phyloP scores from a whole-genome alignment of 2,797 vertebrate species.

The Geotria australis region DNA sequence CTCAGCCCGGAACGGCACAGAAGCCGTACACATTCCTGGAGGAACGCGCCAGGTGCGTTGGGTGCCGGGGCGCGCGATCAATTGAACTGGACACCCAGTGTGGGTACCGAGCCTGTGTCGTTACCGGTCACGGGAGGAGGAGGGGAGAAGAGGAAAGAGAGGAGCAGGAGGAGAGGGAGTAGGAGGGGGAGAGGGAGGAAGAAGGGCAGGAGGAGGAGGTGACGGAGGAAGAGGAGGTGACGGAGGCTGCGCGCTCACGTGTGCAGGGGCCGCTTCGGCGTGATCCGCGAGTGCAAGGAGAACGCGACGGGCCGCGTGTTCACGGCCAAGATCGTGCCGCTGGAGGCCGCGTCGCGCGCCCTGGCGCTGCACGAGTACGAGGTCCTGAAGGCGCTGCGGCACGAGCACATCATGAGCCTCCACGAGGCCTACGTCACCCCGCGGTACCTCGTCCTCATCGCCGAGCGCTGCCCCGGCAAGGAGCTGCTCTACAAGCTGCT shows the following conservation, averaged over 20 bases:
- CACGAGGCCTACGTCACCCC: slow-evolving; percentile 92
- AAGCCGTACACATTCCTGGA: neutral
- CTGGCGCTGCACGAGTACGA: slow-evolving; percentile 68
- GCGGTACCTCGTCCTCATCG: slow-evolving; percentile 78
- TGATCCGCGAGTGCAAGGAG: slow-evolving; percentile 72
- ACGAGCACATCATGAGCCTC: slow-evolving; percentile 63
- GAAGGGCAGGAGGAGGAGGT: no score
- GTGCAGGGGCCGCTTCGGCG: slow-evolving; percentile 59
- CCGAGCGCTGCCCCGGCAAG: slow-evolving; percentile 60
- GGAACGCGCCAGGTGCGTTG: neutral
- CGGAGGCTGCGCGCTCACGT: neutral
- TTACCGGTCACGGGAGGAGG: neutral
- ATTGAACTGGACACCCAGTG: no score
- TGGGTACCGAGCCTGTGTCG: no score
- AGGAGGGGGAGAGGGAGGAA: no score
- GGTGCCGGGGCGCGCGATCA: no score
- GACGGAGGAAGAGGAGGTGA: no score
- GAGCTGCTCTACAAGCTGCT: slow-evolving; percentile 75
- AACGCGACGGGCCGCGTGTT: slow-evolving; percentile 68
- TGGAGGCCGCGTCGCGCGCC: slow-evolving; percentile 45
- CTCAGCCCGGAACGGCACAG: neutral
- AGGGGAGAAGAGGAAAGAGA: no score
- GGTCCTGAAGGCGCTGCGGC: slow-evolving; percentile 66
- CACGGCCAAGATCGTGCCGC: slow-evolving; percentile 85
- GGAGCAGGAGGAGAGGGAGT: no score